A percentile compares a stretch with the other conserved stretches of the same genome.
Evolutionary conservation across 1,140 invertebrate genomes (phyloP).

Genomic region (Eulimnadia texana): DNA sequence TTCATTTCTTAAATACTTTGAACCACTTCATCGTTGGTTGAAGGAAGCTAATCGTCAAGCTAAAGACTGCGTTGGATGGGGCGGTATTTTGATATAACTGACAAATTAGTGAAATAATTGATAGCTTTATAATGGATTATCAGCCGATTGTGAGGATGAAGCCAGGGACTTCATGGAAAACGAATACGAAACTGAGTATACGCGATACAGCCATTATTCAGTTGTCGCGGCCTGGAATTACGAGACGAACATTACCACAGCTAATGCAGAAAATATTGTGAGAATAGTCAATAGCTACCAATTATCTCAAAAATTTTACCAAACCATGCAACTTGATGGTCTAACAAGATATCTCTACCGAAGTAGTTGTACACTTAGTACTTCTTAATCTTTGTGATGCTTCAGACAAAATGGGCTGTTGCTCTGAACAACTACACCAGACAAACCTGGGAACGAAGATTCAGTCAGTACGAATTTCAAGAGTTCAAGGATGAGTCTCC

Average conservation of each 20-base stretch:
- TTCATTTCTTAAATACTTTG: conserved; percentile 25
- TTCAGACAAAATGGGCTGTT: neutral
- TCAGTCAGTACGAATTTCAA: conserved; percentile 45
- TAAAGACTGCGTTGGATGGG: conserved; percentile 21
- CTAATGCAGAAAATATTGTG: conserved; percentile 17
- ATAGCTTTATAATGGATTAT: neutral
- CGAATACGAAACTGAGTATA: conserved; percentile 17
- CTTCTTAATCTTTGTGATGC: no score
- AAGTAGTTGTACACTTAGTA: neutral
- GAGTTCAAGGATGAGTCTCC: conserved; percentile 50
- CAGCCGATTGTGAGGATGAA: conserved; percentile 17
- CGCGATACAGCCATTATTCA: conserved; percentile 17
- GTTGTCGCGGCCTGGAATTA: conserved; percentile 19
- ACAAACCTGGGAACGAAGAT: conserved; percentile 39
- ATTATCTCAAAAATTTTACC: no score
- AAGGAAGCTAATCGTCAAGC: conserved; percentile 16
- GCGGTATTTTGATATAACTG: no score
- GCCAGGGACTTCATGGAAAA: conserved; percentile 18
- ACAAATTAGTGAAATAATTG: no score
- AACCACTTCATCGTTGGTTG: conserved; percentile 20
- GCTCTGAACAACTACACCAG: neutral
- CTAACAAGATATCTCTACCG: no score
- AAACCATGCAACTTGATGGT: no score
- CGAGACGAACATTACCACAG: conserved; percentile 19
- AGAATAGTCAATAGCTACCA: neutral